A percentile compares a stretch with the other conserved stretches of the same genome.
Conservation (phyloP, 2,113 vertebrate genomes). For the Ctenodactylus gundi region DNA sequence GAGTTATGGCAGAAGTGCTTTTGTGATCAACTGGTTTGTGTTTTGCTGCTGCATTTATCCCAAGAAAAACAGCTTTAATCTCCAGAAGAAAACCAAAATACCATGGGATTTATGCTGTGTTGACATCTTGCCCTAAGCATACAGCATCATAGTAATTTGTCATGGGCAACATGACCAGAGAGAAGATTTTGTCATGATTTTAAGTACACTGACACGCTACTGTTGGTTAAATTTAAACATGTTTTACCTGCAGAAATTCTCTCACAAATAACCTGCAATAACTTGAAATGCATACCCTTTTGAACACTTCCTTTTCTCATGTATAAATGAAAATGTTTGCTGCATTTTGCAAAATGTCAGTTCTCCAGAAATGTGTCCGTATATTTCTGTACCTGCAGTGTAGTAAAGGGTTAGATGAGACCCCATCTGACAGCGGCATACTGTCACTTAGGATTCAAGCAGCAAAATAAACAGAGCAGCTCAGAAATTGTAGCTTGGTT, state of each 20-base stretch:
- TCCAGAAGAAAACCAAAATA: slow-evolving; percentile 93
- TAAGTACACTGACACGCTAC: slow-evolving; percentile 89
- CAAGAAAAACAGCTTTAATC: slow-evolving; percentile 93
- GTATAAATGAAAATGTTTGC: slow-evolving; percentile 90
- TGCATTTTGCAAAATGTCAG: slow-evolving; percentile 91
- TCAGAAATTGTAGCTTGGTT: slow-evolving; percentile 89
- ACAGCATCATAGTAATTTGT: slow-evolving; percentile 87
- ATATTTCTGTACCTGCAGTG: slow-evolving; percentile 90
- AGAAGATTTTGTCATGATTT: slow-evolving; percentile 91
- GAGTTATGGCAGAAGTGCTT: slow-evolving; percentile 90
- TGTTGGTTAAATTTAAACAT: slow-evolving; percentile 90
- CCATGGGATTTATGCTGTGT: slow-evolving; percentile 89
- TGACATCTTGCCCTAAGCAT: slow-evolving; percentile 88
- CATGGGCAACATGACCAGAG: slow-evolving; percentile 87
- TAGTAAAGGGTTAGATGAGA: slow-evolving; percentile 89
- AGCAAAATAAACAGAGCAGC: slow-evolving; percentile 92
- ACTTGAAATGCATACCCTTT: slow-evolving; percentile 91
- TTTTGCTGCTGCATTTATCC: slow-evolving; percentile 92
- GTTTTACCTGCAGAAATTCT: slow-evolving; percentile 90
- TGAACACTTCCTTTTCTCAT: slow-evolving; percentile 91
- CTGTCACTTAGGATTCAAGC: slow-evolving; percentile 91
- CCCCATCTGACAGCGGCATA: slow-evolving; percentile 87
- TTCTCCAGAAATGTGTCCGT: slow-evolving; percentile 88
- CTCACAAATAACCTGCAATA: slow-evolving; percentile 91
- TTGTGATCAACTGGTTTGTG: slow-evolving; percentile 92